These are phyloP conservation scores for Sycophaga agraensis DNA, from an alignment of 1,140 invertebrate genomes.

Conservation along the genomic window DNA sequence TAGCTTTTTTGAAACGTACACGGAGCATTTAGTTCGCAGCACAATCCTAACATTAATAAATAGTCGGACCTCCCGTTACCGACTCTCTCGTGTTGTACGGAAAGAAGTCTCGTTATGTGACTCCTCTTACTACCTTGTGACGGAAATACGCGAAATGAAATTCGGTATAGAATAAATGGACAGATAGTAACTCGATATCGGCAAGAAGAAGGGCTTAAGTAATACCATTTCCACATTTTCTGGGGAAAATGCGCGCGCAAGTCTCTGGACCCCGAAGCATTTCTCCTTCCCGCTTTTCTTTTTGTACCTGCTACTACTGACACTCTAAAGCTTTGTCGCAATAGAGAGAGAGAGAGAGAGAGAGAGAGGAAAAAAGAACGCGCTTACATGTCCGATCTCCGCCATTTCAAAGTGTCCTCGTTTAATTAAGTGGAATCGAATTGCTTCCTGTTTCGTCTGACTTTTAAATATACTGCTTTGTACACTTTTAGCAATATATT, in stretches of 20 bases:
- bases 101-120: background rate
- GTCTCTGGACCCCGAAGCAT: background rate
- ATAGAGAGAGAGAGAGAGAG: too few relatives aligned
- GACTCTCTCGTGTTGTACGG: background rate
- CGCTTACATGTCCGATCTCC: too few relatives aligned
- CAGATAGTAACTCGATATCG: conserved; percentile 9
- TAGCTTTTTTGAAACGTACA: background rate
- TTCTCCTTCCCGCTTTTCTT: too few relatives aligned
- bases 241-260: background rate
- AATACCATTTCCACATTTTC: conserved; percentile 16
- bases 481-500: too few relatives aligned
- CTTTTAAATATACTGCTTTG: too few relatives aligned
- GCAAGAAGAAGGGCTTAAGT: conserved; percentile 8
- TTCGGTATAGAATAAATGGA: background rate
- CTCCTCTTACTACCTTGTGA: background rate
- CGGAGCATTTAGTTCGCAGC: background rate
- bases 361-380: too few relatives aligned
- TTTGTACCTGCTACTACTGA: too few relatives aligned
- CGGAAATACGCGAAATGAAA: conserved; percentile 12
- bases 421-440: too few relatives aligned
- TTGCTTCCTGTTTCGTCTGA: too few relatives aligned
- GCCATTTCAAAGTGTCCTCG: too few relatives aligned
- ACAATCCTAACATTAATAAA: background rate
- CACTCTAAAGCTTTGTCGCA: too few relatives aligned
- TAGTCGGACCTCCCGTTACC: background rate